Conservation (phyloP, 2,888 invertebrate genomes). For the Calliphora vomitoria region DNA sequence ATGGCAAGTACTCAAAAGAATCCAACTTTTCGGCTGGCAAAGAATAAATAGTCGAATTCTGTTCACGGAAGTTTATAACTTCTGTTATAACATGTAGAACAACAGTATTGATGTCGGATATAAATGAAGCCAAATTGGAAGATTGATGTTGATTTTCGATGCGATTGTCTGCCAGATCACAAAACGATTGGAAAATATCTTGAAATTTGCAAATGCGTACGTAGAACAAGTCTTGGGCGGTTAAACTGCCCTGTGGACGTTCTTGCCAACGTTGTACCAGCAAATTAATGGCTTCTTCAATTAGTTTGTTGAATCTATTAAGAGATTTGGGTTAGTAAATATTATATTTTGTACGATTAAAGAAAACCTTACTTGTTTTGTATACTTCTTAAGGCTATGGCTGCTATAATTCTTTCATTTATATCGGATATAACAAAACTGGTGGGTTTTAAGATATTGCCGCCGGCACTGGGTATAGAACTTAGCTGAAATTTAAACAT, state of each 20-base stretch:
- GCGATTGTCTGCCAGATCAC: conserved; percentile 87
- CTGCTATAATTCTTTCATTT: conserved; percentile 92
- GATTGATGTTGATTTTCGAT: conserved; percentile 87
- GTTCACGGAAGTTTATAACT: conserved; percentile 88
- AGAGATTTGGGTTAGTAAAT: not conserved
- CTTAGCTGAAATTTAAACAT: conserved; percentile 78
- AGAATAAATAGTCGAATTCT: conserved; percentile 86
- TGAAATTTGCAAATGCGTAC: conserved; percentile 89
- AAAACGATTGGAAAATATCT: conserved; percentile 87
- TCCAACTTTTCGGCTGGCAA: conserved; percentile 83
- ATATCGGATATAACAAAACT: conserved; percentile 88
- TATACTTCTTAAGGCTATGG: conserved; percentile 88
- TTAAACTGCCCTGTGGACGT: conserved; percentile 85
- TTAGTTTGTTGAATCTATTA: conserved; percentile 79
- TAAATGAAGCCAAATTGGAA: conserved; percentile 86
- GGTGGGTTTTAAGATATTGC: conserved; percentile 83
- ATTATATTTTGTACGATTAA: not conserved
- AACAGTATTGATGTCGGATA: conserved; percentile 87
- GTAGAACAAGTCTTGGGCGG: conserved; percentile 90
- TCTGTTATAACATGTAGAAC: conserved; percentile 87
- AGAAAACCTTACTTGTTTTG: conserved; percentile 83
- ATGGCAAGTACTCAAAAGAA: conserved; percentile 88
- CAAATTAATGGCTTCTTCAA: conserved; percentile 87
- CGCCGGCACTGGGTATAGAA: conserved; percentile 81
- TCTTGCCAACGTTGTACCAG: conserved; percentile 85